Evolutionary conservation across 2,113 vertebrate species (phyloP), one percentile per base, ranked within the genome.

Genomic region (Sitta europaea): DNA sequence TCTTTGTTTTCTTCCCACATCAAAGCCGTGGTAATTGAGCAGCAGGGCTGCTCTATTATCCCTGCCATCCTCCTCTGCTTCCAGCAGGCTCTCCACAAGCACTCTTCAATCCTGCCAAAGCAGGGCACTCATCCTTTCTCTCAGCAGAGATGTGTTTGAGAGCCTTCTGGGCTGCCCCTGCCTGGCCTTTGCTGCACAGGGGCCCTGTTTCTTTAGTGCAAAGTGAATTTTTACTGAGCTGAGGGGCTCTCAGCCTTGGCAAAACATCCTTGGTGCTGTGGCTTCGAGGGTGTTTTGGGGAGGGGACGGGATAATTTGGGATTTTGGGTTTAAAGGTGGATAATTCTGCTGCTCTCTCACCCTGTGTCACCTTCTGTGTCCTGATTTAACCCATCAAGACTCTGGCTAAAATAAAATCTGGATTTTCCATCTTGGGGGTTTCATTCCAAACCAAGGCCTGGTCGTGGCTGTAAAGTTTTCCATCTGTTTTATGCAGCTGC

Each of bases 31-130:
- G 61, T 82, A 91, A 90, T 88, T 72, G 85, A 90, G 80, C 93
- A 91, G 68, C 86, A 77, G 92, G 86, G 86, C 75, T 80, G 83
- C 86, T 94, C 76, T 24, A 23, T 92, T 91, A 70, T 43, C 57
- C 57, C 11, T 40, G 73, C 19, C 79, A 18, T 28, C 85, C 70
- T 87, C 29, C 87, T 19, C 8, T 75, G 82, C 90, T 85, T 59
- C 5, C 90, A 87, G 87, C 70, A 2, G 43, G 85, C 36, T 76
- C 75, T 40, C 55, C 89, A 79, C 10, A 21, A 84, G 59, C 16
- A 1, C 84, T 92, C 86, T 80, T 47, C 83, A 92, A 1, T 3
- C 28, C 68, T 12, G 8, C 7, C 23, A n/a, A 81, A 74, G 27
- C 40, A 85, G 78, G 65, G 59, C 80, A 51, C 76, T 95, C 58